These are phyloP conservation scores for Seriola aureovittata DNA, from an alignment of 2,113 vertebrate species.

Conservation along the genomic window DNA sequence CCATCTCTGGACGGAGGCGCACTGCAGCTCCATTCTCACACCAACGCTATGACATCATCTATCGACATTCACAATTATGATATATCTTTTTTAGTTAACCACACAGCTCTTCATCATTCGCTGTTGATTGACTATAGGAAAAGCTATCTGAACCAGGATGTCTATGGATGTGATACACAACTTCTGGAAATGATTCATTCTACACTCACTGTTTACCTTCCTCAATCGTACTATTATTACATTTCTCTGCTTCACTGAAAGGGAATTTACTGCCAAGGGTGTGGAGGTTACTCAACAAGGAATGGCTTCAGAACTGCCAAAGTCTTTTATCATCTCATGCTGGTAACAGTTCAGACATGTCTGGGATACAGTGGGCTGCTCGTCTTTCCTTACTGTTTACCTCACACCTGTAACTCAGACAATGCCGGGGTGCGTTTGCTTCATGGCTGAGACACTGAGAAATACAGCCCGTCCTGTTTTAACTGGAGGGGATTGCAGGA, in stretches of 20 bases:
- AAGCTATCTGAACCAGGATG: neutral
- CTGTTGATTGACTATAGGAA: conserved; percentile 28
- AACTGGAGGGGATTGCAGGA: conserved; percentile 3
- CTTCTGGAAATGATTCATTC: conserved; percentile 57
- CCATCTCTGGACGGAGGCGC: conserved; percentile 47
- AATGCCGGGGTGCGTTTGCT: neutral
- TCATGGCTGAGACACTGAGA: conserved; percentile 15
- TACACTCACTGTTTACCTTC: conserved; percentile 56
- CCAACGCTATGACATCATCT: conserved; percentile 66
- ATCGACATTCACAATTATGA: conserved; percentile 38
- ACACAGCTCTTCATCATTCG: conserved; percentile 27
- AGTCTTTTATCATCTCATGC: conserved; percentile 49
- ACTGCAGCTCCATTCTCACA: conserved; percentile 38
- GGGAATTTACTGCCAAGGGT: conserved; percentile 54
- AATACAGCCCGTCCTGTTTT: conserved; percentile 25
- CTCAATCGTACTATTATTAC: conserved; percentile 54
- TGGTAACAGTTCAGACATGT: conserved; percentile 65
- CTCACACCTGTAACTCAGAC: conserved; percentile 47
- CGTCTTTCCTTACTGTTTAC: conserved; percentile 17
- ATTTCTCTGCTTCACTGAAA: conserved; percentile 48
- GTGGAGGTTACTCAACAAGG: conserved; percentile 69
- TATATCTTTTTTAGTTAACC: conserved; percentile 31
- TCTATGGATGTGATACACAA: conserved; percentile 2
- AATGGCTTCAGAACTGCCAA: conserved; percentile 37
- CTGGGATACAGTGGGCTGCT: conserved; percentile 16